Base-by-base conservation (phyloP, 2,797 vertebrate genomes). In the Pseudopleuronectes americanus region DNA sequence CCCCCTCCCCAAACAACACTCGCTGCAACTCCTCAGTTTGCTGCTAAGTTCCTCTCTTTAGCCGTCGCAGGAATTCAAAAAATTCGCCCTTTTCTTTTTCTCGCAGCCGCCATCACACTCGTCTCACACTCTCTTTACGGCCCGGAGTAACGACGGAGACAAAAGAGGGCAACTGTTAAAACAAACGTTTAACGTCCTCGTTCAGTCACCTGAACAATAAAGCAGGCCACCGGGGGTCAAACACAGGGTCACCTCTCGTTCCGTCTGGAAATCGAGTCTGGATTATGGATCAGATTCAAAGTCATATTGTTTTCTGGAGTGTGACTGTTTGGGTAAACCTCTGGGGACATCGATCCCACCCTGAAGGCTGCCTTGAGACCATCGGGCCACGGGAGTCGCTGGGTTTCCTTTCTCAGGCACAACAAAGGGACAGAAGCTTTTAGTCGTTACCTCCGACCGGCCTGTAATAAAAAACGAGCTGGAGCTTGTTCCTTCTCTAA, bases 401-500 rank as follows among this genome's bases (percentile, higher is more conserved):
- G 14, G 36, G 57, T 28, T 28, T 75, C n/a, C 22, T 64, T 64
- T 69, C 59, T 56, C 53, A 71, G 51, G 49, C 22, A 47, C 79
- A 65, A 72, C 51, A 79, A 74, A 73, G 53, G 43, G 21, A 78
- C 6, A 22, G 22, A 59, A 62, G 71, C 57, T 63, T 83, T 78
- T 57, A 69, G 56, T 67, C 63, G 66, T 47, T 21, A 71, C 49
- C 71, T 74, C 56, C 63, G 52, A 82, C 66, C 38, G 55, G 57
- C 66, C 64, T 64, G 70, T 74, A 69, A 85, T 85, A 21, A 76
- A 21, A 76, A 90, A 82, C 68, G 8, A 79, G 84, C 24, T 31
- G 2, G 66, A 80, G 63, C 85, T 19, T 33, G 74, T 61, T 61
- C 10, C 65, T 31, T 4, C 52, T 71, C 63, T 55, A 66, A 79